These are phyloP conservation scores for Pinna nobilis DNA, from an alignment of 1,140 invertebrate species.

Conservation along the genomic window DNA sequence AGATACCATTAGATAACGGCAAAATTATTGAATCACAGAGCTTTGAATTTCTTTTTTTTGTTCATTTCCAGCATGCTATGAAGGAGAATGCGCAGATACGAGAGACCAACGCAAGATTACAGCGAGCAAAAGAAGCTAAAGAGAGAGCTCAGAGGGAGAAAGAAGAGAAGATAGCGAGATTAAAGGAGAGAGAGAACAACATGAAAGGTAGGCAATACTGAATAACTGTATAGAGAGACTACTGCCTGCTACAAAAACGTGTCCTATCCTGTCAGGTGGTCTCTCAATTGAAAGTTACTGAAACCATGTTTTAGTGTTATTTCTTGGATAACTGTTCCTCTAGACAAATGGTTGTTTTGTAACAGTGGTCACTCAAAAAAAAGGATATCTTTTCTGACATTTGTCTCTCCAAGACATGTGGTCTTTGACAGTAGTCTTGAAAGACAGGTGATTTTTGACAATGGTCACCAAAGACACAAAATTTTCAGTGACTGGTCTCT, in stretches of 20 bases:
- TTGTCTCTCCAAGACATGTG: too few relatives aligned
- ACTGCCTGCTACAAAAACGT: too few relatives aligned
- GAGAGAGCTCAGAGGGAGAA: constrained; percentile 84
- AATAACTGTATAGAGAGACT: neutral
- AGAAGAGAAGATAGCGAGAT: constrained; percentile 87
- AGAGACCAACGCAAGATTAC: constrained; percentile 92
- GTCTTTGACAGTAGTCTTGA: too few relatives aligned
- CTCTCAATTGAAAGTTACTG: neutral
- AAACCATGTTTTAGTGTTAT: neutral
- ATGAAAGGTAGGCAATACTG: constrained; percentile 81
- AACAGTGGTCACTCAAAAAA: too few relatives aligned
- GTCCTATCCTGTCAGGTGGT: too few relatives aligned
- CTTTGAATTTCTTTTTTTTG: neutral
- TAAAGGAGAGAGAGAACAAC: constrained; percentile 92
- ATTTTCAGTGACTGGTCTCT: too few relatives aligned
- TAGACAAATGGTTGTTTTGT: neutral
- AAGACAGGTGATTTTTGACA: too few relatives aligned
- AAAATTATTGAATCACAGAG: neutral
- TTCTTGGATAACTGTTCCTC: neutral
- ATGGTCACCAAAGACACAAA: too few relatives aligned
- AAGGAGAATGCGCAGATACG: constrained; percentile 88
- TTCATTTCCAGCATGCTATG: constrained; percentile 79
- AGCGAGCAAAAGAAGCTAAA: constrained; percentile 88
- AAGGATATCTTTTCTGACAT: too few relatives aligned
- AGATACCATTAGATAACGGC: neutral